These are phyloP conservation scores for Paratrypauchen microcephalus DNA, from an alignment of 2,797 vertebrate species.

Conservation along the genomic window DNA sequence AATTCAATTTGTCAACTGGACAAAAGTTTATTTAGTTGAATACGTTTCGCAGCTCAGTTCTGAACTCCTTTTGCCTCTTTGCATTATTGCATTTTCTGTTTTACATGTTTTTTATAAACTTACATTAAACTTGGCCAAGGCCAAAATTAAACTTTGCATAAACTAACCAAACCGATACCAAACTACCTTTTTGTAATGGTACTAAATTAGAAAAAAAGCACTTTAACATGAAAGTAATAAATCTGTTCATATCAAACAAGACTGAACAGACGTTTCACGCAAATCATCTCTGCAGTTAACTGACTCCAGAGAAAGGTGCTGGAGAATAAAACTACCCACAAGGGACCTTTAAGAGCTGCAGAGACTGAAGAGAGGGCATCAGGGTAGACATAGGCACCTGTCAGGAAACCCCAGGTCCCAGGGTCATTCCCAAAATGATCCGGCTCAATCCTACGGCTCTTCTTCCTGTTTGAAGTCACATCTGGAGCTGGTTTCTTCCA, in stretches of 20 bases:
- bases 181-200: too few relatives aligned
- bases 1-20: too few relatives aligned
- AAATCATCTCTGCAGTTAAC: not conserved
- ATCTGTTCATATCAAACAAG: not conserved
- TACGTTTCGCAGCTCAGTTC: too few relatives aligned
- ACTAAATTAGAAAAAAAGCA: too few relatives aligned
- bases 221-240: not conserved
- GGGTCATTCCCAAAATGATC: conserved; percentile 73
- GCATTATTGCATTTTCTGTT: too few relatives aligned
- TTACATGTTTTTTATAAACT: too few relatives aligned
- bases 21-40: too few relatives aligned
- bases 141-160: too few relatives aligned
- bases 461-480: conserved; percentile 77
- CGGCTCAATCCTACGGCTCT: conserved; percentile 75
- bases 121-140: too few relatives aligned
- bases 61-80: too few relatives aligned
- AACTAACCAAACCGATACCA: too few relatives aligned
- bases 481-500: conserved; percentile 72
- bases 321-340: conserved; percentile 30
- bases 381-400: conserved; percentile 62
- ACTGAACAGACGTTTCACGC: too few relatives aligned
- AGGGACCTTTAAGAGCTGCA: conserved; percentile 40
- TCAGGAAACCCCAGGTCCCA: conserved; percentile 68
- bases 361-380: conserved; percentile 35
- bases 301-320: conserved; percentile 4